phyloP scores from a whole-genome alignment of 2,888 invertebrate genomes.

The Acleris holmiana region DNA sequence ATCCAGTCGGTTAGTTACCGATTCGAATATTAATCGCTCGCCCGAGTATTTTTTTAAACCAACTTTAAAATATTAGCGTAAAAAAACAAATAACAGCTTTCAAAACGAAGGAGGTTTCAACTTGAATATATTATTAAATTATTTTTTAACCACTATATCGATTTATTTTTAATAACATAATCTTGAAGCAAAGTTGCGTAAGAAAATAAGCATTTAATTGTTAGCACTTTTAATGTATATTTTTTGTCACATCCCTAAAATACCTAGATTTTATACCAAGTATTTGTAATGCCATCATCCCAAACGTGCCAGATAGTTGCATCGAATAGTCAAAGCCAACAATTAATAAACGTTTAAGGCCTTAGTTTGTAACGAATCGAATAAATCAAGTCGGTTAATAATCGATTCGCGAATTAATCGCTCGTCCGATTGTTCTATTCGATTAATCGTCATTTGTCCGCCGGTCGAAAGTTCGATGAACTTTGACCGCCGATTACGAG shows the following conservation, averaged over 20 bases:
- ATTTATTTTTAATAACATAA: no score
- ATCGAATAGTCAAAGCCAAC: conserved; percentile 53
- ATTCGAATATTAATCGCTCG: conserved; percentile 28
- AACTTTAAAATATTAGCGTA: no score
- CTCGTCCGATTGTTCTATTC: conserved; percentile 27
- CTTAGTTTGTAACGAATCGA: conserved; percentile 47
- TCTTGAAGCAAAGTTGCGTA: no score
- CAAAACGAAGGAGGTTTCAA: no score
- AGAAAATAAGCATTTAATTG: no score
- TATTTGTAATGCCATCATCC: conserved; percentile 8
- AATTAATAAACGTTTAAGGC: conserved; percentile 59
- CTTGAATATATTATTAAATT: no score
- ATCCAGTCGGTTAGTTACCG: conserved; percentile 51
- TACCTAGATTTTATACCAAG: neutral
- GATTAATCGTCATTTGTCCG: conserved; percentile 37
- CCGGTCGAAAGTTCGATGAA: conserved; percentile 30
- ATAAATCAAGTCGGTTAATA: conserved; percentile 57
- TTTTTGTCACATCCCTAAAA: neutral
- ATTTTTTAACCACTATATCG: no score
- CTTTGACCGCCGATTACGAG: conserved; percentile 31
- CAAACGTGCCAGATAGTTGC: conserved; percentile 29
- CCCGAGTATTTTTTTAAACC: conserved; percentile 18
- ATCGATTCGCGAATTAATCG: conserved; percentile 41
- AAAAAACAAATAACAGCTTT: no score
- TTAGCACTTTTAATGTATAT: no score